Conservation (phyloP, 2,113 vertebrate genomes). For the Empidonax traillii region DNA sequence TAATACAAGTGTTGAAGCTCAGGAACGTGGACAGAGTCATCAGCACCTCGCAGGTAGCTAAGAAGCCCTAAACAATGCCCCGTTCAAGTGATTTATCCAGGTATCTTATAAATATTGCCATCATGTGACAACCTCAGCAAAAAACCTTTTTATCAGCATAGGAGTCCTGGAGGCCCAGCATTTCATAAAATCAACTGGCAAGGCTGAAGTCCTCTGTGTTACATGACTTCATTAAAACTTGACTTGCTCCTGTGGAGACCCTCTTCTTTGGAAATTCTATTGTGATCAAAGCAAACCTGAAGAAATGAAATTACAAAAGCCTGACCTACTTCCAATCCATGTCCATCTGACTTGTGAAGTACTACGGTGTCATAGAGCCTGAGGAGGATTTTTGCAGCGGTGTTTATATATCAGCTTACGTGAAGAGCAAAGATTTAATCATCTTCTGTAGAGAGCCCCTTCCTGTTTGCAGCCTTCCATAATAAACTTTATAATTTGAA, state of each 20-base stretch:
- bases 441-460: not conserved
- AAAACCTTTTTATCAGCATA: not conserved
- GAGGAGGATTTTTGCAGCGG: not conserved
- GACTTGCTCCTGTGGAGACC: not conserved
- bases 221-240: not conserved
- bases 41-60: rapidly evolving
- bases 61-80: not conserved
- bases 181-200: not conserved
- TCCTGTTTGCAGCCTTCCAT: not conserved
- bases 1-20: not conserved
- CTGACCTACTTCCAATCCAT: not conserved
- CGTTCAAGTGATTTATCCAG: not conserved
- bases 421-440: slow-evolving; percentile 10
- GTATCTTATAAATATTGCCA: not conserved
- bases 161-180: not conserved
- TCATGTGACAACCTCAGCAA: not conserved
- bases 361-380: not conserved
- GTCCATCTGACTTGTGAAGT: not conserved
- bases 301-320: slow-evolving; percentile 3
- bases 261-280: not conserved
- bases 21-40: not conserved
- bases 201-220: not conserved
- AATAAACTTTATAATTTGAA: not conserved
- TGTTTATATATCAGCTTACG: not conserved
- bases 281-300: not conserved